A percentile compares a stretch with the other conserved stretches of the same genome.
phyloP scores from a whole-genome alignment of 2,888 invertebrate species.

The Acleris cristana region DNA sequence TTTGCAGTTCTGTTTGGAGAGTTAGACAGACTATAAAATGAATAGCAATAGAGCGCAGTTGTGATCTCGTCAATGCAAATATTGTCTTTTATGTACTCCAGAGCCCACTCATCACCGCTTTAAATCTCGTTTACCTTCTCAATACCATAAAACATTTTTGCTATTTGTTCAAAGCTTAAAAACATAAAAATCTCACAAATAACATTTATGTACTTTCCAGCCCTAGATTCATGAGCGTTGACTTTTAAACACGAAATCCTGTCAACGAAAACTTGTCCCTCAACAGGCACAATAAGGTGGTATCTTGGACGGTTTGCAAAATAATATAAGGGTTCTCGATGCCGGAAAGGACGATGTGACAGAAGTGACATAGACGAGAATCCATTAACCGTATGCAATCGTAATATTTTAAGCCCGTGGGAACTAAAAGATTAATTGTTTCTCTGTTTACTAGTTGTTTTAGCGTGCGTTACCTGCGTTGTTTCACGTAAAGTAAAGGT shows the following conservation, averaged over 20 bases:
- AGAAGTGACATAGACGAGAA: slow-evolving; percentile 54
- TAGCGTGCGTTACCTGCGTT: slow-evolving; percentile 10
- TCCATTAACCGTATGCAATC: slow-evolving; percentile 50
- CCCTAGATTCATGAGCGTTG: too few relatives aligned
- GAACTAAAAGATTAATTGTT: slow-evolving; percentile 19
- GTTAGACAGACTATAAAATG: too few relatives aligned
- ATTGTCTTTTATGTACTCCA: too few relatives aligned
- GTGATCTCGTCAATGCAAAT: too few relatives aligned
- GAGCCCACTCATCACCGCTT: neutral
- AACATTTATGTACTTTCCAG: slow-evolving; percentile 4
- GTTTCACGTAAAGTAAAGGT: slow-evolving; percentile 5
- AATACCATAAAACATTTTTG: neutral
- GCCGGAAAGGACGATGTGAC: slow-evolving; percentile 49
- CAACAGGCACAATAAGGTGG: too few relatives aligned
- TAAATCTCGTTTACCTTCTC: neutral
- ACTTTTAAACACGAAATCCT: too few relatives aligned
- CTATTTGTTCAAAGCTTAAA: slow-evolving; percentile 2
- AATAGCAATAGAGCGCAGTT: too few relatives aligned
- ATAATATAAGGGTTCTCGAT: slow-evolving; percentile 33
- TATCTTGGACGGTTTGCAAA: neutral
- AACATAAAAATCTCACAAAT: slow-evolving; percentile 15
- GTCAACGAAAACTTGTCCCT: too few relatives aligned
- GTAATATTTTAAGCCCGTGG: slow-evolving; percentile 44
- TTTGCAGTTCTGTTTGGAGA: too few relatives aligned
- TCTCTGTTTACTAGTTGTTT: slow-evolving; percentile 8